Evolutionary conservation across 2,888 invertebrate species (phyloP), one percentile per base, ranked within the genome.

Genomic region (Ectemnius continuus): DNA sequence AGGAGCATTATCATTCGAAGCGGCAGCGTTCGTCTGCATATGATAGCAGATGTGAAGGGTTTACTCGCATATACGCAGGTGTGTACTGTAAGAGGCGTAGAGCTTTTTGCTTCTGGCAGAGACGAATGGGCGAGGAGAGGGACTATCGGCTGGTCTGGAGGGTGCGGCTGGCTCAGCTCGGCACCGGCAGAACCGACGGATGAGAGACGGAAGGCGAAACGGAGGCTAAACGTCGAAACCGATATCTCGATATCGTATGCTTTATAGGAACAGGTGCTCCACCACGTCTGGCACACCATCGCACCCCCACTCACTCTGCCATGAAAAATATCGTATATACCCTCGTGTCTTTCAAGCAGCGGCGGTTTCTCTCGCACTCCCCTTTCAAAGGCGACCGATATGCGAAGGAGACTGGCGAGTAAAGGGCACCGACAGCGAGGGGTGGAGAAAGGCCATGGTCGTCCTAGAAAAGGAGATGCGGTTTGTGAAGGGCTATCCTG

Each of bases 401-500:
- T 16, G 52, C n/a, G 52, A 52, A 52, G 13, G 16, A 52, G 52
- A 14, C n/a, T 36, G 52, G 2, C 16, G 52, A 52, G 52, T 52
- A 52, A 52, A 52, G 52, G 52, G 36, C 8, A 1, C 8, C 36
- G 36, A 48, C n/a, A 11, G 48, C 13, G 52, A 52, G 16, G 52
- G 52, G 6, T 5, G 8, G 14, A 16, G 52, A 14, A 23, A 23
- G 52, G 5, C 8, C 16, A 14, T 4, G 52, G 16, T 14, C 14
- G 52, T 16, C 14, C 52, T 52, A 52, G 52, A 16, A 26, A 59
- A 26, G 36, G 56, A 52, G 58, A 48, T 36, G 47, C 67, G 66
- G 73, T 66, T 59, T 71, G 76, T 67, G 72, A 72, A 71, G 71
- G 75, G 73, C 76, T 78, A 75, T 69, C 75, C 80, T 75, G 71